Evolutionary conservation across 2,888 invertebrate species (phyloP).

Genomic region (Chromoteleia sp.): DNA sequence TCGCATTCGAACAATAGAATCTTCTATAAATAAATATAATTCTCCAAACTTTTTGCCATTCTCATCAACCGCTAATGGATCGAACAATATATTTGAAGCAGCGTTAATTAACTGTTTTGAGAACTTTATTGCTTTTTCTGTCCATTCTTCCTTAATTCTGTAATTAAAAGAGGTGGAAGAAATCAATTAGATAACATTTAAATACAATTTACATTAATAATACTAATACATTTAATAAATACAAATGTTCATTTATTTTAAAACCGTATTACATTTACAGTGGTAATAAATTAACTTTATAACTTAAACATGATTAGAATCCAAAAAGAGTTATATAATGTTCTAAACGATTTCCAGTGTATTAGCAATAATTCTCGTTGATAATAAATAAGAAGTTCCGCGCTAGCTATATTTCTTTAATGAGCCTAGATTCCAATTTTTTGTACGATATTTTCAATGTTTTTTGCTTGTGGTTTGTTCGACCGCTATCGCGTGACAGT

Average conservation of each 20-base stretch:
- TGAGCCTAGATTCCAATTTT: conserved; percentile 45
- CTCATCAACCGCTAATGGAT: conserved; percentile 71
- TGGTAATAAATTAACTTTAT: background rate
- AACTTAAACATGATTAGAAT: conserved; percentile 2
- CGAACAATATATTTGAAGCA: conserved; percentile 75
- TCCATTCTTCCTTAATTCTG: conserved; percentile 75
- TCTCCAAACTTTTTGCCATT: conserved; percentile 77
- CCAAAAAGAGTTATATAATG: conserved; percentile 7
- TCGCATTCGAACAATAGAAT: conserved; percentile 74
- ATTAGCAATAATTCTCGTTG: conserved; percentile 46
- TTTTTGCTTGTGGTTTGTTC: conserved; percentile 64
- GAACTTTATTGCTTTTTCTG: conserved; percentile 72
- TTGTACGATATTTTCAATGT: conserved; percentile 46
- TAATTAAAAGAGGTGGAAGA: too few species aligned
- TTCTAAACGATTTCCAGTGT: conserved; percentile 30
- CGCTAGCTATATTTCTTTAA: conserved; percentile 55
- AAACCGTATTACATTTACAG: background rate
- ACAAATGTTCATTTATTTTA: too few species aligned
- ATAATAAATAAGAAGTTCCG: conserved; percentile 43
- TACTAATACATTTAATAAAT: too few species aligned
- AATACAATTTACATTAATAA: too few species aligned
- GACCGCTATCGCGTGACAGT: conserved; percentile 69
- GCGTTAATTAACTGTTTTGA: conserved; percentile 73
- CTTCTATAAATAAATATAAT: conserved; percentile 77
- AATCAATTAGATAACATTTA: too few species aligned